Evolutionary conservation across 2,888 invertebrate genomes (phyloP).

Genomic region (Venustoraphidia nigricollis): DNA sequence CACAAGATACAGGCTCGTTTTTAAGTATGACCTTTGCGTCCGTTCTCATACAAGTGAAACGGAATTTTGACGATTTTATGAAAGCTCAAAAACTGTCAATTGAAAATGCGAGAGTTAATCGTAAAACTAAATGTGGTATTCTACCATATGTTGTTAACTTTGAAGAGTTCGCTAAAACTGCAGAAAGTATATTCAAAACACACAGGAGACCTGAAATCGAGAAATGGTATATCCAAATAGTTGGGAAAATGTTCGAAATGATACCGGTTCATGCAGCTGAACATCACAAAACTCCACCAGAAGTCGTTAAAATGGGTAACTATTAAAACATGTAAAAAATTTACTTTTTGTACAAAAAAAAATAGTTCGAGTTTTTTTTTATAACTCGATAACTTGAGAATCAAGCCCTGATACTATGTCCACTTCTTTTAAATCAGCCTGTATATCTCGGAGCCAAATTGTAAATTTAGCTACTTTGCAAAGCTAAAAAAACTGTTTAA

Average conservation of each 20-base stretch:
- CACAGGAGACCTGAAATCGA: slow-evolving; percentile 81
- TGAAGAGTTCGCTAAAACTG: slow-evolving; percentile 73
- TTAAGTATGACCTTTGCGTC: slow-evolving; percentile 78
- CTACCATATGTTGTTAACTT: slow-evolving; percentile 79
- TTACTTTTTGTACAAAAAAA: no score
- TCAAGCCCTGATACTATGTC: no score
- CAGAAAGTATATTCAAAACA: slow-evolving; percentile 79
- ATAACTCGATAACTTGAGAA: no score
- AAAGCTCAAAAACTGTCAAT: slow-evolving; percentile 67
- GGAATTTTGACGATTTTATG: slow-evolving; percentile 86
- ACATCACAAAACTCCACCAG: slow-evolving; percentile 81
- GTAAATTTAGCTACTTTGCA: no score
- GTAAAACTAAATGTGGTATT: slow-evolving; percentile 74
- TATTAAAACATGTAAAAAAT: no score
- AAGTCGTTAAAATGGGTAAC: slow-evolving; percentile 77
- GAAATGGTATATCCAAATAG: slow-evolving; percentile 73
- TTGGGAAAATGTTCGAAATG: slow-evolving; percentile 71
- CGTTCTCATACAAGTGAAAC: slow-evolving; percentile 71
- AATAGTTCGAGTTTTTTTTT: no score
- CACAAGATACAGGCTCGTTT: slow-evolving; percentile 74
- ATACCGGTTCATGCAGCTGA: slow-evolving; percentile 64
- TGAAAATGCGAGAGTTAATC: slow-evolving; percentile 56
- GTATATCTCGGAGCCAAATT: no score
- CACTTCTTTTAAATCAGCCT: no score
- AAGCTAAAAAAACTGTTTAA: no score